Evolutionary conservation across 2,888 invertebrate genomes (phyloP).

Genomic region (Eupithecia subumbrata): DNA sequence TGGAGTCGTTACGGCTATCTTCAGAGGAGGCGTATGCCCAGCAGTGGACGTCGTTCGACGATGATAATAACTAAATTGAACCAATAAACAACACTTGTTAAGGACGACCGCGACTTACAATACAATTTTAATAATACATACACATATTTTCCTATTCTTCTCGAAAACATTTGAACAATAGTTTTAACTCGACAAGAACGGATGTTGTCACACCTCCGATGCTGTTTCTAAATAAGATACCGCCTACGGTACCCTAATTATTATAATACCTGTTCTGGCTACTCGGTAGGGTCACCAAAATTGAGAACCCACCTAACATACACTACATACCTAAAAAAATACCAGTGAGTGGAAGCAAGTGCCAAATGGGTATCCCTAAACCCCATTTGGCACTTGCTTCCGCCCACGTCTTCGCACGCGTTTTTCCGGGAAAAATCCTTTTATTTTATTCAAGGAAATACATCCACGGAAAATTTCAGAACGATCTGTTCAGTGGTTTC

Average conservation of each 20-base stretch:
- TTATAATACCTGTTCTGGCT: constrained; percentile 65
- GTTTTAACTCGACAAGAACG: constrained; percentile 73
- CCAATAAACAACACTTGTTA: neutral
- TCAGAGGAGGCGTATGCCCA: neutral
- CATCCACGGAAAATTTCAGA: too few species aligned
- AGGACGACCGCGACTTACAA: neutral
- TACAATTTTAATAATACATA: neutral
- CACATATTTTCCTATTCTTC: constrained; percentile 7
- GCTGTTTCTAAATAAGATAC: constrained; percentile 54
- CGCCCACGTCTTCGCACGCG: too few species aligned
- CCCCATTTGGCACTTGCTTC: neutral
- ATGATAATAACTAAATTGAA: neutral
- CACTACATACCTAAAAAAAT: neutral
- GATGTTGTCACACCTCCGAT: constrained; percentile 71
- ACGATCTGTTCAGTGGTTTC: too few species aligned
- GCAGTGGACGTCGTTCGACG: neutral
- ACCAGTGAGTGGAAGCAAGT: neutral
- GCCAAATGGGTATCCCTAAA: too few species aligned
- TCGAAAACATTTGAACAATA: constrained; percentile 57
- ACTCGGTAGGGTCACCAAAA: constrained; percentile 41
- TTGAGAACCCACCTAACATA: neutral
- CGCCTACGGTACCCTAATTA: constrained; percentile 73
- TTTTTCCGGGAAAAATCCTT: too few species aligned
- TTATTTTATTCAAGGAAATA: too few species aligned
- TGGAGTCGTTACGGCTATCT: neutral